Conservation (phyloP, 35 echinoderm and acorn worm genomes). For the Strongylocentrotus purpuratus region DNA sequence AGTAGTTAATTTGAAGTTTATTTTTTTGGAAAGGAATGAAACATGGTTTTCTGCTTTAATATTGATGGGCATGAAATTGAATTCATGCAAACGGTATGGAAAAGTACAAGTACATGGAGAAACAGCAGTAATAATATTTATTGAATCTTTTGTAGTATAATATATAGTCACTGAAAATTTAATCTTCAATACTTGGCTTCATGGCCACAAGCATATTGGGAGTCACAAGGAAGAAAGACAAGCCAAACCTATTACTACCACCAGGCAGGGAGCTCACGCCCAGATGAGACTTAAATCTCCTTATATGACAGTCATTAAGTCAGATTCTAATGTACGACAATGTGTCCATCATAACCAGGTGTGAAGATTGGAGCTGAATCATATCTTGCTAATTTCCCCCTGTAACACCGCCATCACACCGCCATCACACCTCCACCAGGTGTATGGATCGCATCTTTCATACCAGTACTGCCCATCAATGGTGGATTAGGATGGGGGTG, state of each 20-base stretch:
- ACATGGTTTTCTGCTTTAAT: not conserved
- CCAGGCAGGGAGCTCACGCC: not conserved
- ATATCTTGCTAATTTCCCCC: slow-evolving; percentile 28
- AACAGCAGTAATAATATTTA: too few relatives aligned
- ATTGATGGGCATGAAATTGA: not conserved
- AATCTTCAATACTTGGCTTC: too few relatives aligned
- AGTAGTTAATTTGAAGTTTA: not conserved
- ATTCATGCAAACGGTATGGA: not conserved
- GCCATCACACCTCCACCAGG: too few relatives aligned
- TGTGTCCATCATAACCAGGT: slow-evolving; percentile 25
- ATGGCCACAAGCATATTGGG: not conserved
- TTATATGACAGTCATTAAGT: slow-evolving; percentile 18
- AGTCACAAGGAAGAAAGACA: not conserved
- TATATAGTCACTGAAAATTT: not conserved
- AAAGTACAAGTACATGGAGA: not conserved
- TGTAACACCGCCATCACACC: slow-evolving; percentile 5
- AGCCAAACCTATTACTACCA: not conserved
- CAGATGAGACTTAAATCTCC: not conserved
- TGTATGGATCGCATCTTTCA: not conserved
- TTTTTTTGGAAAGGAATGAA: not conserved
- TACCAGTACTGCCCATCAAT: not conserved
- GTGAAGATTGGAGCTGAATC: not conserved
- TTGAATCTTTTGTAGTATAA: not conserved
- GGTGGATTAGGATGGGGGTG: not conserved
- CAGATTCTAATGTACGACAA: slow-evolving; percentile 3